These are phyloP conservation scores for Pandemis corylana DNA, from an alignment of 2,888 invertebrate genomes.

Conservation along the genomic window DNA sequence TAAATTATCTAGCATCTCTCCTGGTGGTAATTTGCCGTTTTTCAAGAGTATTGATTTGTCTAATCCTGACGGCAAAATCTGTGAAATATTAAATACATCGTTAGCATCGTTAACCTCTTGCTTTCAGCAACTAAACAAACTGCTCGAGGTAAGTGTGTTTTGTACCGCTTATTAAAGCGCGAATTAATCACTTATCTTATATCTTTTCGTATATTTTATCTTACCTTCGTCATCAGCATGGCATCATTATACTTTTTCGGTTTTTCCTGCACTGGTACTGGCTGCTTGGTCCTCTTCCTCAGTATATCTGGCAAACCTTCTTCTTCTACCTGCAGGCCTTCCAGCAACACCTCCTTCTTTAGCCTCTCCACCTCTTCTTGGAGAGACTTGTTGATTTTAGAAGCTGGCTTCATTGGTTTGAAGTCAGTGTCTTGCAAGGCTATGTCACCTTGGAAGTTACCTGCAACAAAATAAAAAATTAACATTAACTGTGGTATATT, in stretches of 20 bases:
- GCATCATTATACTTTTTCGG: slow-evolving; percentile 82
- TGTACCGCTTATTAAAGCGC: background rate
- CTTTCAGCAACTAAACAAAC: too few species aligned
- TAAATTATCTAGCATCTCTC: slow-evolving; percentile 65
- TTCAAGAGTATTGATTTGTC: slow-evolving; percentile 75
- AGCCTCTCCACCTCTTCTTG: slow-evolving; percentile 92
- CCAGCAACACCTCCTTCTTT: slow-evolving; percentile 91
- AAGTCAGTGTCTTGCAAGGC: slow-evolving; percentile 88
- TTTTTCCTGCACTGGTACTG: slow-evolving; percentile 76
- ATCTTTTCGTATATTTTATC: background rate
- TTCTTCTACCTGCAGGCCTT: slow-evolving; percentile 93
- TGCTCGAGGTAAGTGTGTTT: too few species aligned
- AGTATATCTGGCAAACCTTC: slow-evolving; percentile 91
- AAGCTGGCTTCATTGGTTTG: slow-evolving; percentile 65
- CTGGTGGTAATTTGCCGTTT: slow-evolving; percentile 74
- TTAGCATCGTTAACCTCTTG: too few species aligned
- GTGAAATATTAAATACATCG: slow-evolving; percentile 44
- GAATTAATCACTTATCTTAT: too few species aligned
- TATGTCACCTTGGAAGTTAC: slow-evolving; percentile 93
- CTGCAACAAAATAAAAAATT: slow-evolving; percentile 80
- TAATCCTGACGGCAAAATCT: slow-evolving; percentile 74
- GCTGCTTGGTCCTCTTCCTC: slow-evolving; percentile 89
- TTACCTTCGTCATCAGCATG: slow-evolving; percentile 74
- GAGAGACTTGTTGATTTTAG: slow-evolving; percentile 87
- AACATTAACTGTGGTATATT: background rate